Percentiles rank a stretch among this genome's conserved stretches.
phyloP scores from a whole-genome alignment of 2,797 vertebrate genomes.

The Sus cebifrons region DNA sequence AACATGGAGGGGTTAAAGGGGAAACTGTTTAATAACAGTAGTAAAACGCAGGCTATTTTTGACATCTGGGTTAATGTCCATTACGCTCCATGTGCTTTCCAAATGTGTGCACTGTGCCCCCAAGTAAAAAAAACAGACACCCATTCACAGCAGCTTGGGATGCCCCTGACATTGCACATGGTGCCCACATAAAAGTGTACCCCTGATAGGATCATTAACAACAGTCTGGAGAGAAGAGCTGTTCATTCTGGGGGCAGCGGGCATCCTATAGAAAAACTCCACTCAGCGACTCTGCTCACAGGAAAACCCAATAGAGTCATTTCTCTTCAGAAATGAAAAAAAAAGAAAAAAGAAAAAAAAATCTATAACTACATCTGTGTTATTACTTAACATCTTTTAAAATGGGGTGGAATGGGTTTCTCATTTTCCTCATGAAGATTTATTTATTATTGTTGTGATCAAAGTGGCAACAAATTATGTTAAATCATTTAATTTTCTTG shows the following conservation, averaged over 20 bases:
- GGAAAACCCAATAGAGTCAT: slow-evolving; percentile 84
- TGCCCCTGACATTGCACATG: slow-evolving; percentile 90
- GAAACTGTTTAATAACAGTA: slow-evolving; percentile 93
- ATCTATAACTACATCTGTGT: slow-evolving; percentile 81
- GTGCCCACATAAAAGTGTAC: slow-evolving; percentile 88
- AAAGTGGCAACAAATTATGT: slow-evolving; percentile 87
- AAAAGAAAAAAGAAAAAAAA: slow-evolving; percentile 37
- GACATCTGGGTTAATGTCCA: slow-evolving; percentile 93
- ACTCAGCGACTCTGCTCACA: slow-evolving; percentile 83
- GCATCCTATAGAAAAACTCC: slow-evolving; percentile 79
- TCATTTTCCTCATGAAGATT: slow-evolving; percentile 86
- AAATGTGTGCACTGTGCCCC: slow-evolving; percentile 92
- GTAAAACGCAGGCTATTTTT: slow-evolving; percentile 93
- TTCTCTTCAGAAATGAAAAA: slow-evolving; percentile 68
- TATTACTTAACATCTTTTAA: slow-evolving; percentile 88
- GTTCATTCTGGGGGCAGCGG: slow-evolving; percentile 81
- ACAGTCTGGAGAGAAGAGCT: slow-evolving; percentile 69
- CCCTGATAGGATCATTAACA: slow-evolving; percentile 90
- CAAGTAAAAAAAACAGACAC: slow-evolving; percentile 91
- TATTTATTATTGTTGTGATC: slow-evolving; percentile 89
- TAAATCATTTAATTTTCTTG: slow-evolving; percentile 90
- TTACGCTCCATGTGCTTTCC: slow-evolving; percentile 92
- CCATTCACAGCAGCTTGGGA: slow-evolving; percentile 89
- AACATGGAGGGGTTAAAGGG: slow-evolving; percentile 92
- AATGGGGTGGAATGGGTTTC: slow-evolving; percentile 83